Percentiles rank a stretch among this genome's conserved stretches.
phyloP scores from a whole-genome alignment of 1,140 invertebrate species.

The Amphibalanus amphitrite region DNA sequence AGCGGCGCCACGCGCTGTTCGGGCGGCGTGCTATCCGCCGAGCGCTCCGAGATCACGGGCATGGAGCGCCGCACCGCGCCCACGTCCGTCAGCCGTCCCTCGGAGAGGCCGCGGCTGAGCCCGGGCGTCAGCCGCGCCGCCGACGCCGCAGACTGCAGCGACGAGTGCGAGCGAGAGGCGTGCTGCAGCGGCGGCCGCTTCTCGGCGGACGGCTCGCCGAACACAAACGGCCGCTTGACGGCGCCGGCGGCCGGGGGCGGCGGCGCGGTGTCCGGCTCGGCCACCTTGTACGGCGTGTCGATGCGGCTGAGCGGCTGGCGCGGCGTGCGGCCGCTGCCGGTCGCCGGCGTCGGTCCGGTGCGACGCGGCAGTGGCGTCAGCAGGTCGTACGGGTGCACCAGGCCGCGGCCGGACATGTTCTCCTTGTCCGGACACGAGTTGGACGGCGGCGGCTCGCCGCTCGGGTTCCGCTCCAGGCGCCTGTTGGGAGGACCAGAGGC shows the following conservation, averaged over 20 bases:
- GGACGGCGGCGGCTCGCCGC: too few species aligned
- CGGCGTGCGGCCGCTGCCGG: background rate
- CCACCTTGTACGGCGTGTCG: background rate
- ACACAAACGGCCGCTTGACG: background rate
- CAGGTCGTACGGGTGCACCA: background rate
- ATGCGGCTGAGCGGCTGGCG: background rate
- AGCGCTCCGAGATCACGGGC: background rate
- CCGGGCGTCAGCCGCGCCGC: too few species aligned
- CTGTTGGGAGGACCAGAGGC: background rate
- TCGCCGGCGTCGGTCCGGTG: too few species aligned
- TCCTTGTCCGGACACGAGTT: background rate
- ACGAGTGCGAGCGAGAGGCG: background rate
- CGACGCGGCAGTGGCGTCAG: background rate
- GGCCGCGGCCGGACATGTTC: background rate
- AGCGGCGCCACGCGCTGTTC: background rate
- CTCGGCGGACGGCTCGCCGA: background rate
- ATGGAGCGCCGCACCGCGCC: background rate
- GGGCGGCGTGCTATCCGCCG: background rate
- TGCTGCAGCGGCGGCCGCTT: background rate
- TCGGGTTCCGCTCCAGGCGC: background rate
- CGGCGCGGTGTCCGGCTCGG: too few species aligned
- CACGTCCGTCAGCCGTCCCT: background rate
- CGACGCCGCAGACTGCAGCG: background rate
- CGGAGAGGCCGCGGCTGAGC: background rate
- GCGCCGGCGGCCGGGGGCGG: too few species aligned